Percentiles rank a stretch among this genome's conserved stretches.
phyloP scores from a whole-genome alignment of 2,888 invertebrate species.

The Sepiola atlantica region DNA sequence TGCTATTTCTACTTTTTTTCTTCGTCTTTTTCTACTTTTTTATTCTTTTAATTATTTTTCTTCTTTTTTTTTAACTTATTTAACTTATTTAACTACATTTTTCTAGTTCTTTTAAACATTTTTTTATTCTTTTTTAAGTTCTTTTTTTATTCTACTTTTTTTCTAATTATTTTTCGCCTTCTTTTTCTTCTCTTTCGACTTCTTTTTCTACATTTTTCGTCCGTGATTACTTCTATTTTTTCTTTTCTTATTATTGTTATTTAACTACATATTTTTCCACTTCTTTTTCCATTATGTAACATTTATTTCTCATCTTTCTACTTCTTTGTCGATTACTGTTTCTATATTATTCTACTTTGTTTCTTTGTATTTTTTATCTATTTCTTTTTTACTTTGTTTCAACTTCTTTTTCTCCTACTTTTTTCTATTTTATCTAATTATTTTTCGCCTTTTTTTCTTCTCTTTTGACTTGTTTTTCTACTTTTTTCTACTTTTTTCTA shows the following conservation, averaged over 20 bases:
- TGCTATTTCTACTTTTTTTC: background rate
- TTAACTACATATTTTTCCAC: background rate
- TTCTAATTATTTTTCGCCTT: background rate
- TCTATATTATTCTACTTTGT: background rate
- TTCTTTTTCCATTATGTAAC: background rate
- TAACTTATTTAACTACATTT: background rate
- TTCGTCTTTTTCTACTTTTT: background rate
- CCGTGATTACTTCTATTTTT: background rate
- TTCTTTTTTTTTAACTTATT: background rate
- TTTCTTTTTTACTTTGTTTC: background rate
- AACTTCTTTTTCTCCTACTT: background rate
- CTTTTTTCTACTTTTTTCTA: background rate
- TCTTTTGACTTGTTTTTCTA: background rate
- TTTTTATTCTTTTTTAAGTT: background rate
- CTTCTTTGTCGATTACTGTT: background rate
- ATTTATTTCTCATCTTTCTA: background rate
- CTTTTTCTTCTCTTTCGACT: background rate
- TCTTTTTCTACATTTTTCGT: background rate
- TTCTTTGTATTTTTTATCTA: background rate
- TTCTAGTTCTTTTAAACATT: background rate
- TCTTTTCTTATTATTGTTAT: background rate
- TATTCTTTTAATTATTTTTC: background rate
- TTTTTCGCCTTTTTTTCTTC: background rate
- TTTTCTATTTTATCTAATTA: background rate
- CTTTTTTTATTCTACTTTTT: background rate